Conservation (phyloP, 2,888 invertebrate species). For the Celastrina argiolus region DNA sequence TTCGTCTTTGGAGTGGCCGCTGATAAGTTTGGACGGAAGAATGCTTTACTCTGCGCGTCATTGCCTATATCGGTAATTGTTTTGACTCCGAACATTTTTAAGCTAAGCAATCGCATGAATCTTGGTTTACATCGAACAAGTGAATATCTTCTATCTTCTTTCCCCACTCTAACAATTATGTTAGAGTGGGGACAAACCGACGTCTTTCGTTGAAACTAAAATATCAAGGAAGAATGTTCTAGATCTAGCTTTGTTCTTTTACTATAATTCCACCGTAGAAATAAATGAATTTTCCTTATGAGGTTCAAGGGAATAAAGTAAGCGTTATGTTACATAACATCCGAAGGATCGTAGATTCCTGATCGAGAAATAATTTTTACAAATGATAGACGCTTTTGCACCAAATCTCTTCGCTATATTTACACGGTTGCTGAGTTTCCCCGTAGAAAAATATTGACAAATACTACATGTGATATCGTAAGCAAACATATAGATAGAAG, state of each 20-base stretch:
- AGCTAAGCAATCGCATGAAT: too few species aligned
- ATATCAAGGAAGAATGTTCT: too few species aligned
- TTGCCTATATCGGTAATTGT: conserved; percentile 60
- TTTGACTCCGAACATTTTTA: not conserved
- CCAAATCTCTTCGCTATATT: not conserved
- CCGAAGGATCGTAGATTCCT: not conserved
- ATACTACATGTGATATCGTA: not conserved
- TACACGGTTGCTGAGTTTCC: not conserved
- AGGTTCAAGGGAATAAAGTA: not conserved
- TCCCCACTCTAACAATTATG: too few species aligned
- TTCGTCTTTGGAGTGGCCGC: conserved; percentile 72
- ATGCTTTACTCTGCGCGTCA: conserved; percentile 57
- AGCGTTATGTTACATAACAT: not conserved
- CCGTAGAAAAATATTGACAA: not conserved
- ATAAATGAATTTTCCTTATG: not conserved
- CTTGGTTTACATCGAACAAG: too few species aligned
- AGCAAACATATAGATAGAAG: not conserved
- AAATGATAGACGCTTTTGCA: not conserved
- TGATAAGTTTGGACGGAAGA: conserved; percentile 73
- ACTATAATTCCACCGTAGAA: not conserved
- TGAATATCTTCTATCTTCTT: too few species aligned
- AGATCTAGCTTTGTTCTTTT: too few species aligned
- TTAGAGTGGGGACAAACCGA: too few species aligned
- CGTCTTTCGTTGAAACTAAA: too few species aligned
- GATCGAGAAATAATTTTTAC: not conserved